Base-by-base conservation (phyloP, 1,140 invertebrate species). In the Euwallacea fornicatus region DNA sequence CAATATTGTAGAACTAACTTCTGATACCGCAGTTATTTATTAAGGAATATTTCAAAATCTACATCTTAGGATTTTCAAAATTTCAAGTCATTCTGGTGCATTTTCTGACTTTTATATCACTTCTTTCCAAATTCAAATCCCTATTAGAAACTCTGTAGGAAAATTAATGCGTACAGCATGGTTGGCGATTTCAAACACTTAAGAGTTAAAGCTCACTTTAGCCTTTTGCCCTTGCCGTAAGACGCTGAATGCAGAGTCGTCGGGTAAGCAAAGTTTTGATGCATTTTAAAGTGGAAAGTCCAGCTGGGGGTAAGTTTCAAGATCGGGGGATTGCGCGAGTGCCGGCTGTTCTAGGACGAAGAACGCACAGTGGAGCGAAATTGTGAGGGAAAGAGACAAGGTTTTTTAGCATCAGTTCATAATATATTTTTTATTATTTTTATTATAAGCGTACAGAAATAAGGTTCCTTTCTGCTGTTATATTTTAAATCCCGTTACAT, bases 211-310 rank as follows among this genome's bases (percentile, higher is more conserved):
- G n/a, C 55, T 58, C n/a, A 58, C 55, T 58, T 58, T 58, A 58
- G n/a, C 55, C 55, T 3, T 13, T 58, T 58, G 10, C 21, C 55
- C 55, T 58, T 33, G 21, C 21, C 9, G 55, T 58, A 58, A 58
- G 55, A 58, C 55, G 55, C 21, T 58, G 55, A 58, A 58, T 16
- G 21, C 21, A 58, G 50, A 53, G 50, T 53, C 15, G 6, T 33
- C n/a, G 42, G 54, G 53, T 58, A 54, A 58, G n/a, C 13, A 58
- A 69, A 61, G 46, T 69, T 69, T 62, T 54, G 67, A 62, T 69
- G 58, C 67, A 61, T 69, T 62, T 62, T 69, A 70, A 70, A 70
- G 61, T 70, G 68, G 59, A 70, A 64, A 64, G 60, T 70, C 68
- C 60, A 70, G 68, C 56, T 13, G 50, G 10, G 41, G 50, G 68